Evolutionary conservation across 2,888 invertebrate genomes (phyloP).

Genomic region (Urechis unicinctus): DNA sequence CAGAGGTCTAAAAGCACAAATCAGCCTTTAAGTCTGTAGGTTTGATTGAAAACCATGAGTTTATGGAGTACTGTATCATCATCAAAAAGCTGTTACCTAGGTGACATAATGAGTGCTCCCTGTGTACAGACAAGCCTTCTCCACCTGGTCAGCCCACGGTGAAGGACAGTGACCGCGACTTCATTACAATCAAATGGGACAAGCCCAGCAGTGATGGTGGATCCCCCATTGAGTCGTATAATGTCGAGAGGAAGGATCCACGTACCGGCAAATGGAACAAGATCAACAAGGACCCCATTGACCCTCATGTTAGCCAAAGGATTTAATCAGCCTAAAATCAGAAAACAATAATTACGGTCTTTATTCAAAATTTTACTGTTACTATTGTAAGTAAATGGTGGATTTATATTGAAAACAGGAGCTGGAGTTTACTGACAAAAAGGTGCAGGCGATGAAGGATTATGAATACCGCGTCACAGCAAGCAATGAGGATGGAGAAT

Average conservation of each 20-base stretch:
- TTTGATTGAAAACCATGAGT: too few relatives aligned
- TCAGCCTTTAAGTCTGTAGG: too few relatives aligned
- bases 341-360: too few relatives aligned
- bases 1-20: too few relatives aligned
- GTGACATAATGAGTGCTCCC: too few relatives aligned
- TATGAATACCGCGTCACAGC: slow-evolving; percentile 54
- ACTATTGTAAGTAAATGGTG: too few relatives aligned
- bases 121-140: slow-evolving; percentile 12
- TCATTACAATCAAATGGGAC: slow-evolving; percentile 88
- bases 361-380: too few relatives aligned
- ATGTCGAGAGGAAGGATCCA: slow-evolving; percentile 54
- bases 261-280: slow-evolving; percentile 83
- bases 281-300: slow-evolving; percentile 14
- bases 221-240: slow-evolving; percentile 80
- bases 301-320: background rate
- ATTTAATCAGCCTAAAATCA: too few relatives aligned
- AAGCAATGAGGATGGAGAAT: slow-evolving; percentile 50
- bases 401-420: too few relatives aligned
- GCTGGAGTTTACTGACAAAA: slow-evolving; percentile 48
- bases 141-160: slow-evolving; percentile 82
- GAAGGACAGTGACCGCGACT: slow-evolving; percentile 87
- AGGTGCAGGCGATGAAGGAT: slow-evolving; percentile 70
- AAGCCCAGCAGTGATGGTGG: slow-evolving; percentile 80
- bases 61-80: too few relatives aligned
- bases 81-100: too few relatives aligned